Conservation (phyloP, 2,113 vertebrate genomes). For the Brachionichthys hirsutus region DNA sequence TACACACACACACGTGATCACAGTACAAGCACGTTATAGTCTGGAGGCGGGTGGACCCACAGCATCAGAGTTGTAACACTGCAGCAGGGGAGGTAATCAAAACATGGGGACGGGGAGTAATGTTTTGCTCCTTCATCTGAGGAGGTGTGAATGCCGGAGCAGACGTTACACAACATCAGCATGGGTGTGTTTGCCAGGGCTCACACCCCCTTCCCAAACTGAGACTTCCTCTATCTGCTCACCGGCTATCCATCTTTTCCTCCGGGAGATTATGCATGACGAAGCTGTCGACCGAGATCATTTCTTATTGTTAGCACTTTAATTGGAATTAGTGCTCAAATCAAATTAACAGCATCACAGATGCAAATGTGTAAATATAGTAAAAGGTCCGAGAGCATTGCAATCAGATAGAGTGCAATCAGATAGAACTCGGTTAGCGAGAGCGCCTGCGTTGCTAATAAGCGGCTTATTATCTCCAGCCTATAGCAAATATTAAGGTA, state of each 20-base stretch:
- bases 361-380: too few species aligned
- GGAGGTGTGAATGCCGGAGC: slow-evolving; percentile 55
- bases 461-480: not conserved
- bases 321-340: too few species aligned
- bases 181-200: slow-evolving; percentile 45
- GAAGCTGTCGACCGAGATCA: too few species aligned
- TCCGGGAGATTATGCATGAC: too few species aligned
- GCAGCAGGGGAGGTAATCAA: slow-evolving; percentile 63
- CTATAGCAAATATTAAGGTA: not conserved
- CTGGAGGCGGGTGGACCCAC: slow-evolving; percentile 49
- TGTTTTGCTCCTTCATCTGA: slow-evolving; percentile 49
- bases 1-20: slow-evolving; percentile 38
- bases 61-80: slow-evolving; percentile 39
- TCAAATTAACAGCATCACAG: too few species aligned
- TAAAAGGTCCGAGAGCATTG: not conserved
- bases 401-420: not conserved
- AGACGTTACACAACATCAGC: slow-evolving; percentile 52
- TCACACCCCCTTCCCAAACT: slow-evolving; percentile 45
- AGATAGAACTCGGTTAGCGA: too few species aligned
- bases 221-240: slow-evolving; percentile 35
- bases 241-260: too few species aligned
- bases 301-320: too few species aligned
- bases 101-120: slow-evolving; percentile 45
- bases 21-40: slow-evolving; percentile 39
- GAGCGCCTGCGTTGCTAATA: not conserved